Percentiles rank a stretch among this genome's conserved stretches.
Evolutionary conservation across 2,797 vertebrate genomes (phyloP).

Genomic region (Takifugu ocellatus): DNA sequence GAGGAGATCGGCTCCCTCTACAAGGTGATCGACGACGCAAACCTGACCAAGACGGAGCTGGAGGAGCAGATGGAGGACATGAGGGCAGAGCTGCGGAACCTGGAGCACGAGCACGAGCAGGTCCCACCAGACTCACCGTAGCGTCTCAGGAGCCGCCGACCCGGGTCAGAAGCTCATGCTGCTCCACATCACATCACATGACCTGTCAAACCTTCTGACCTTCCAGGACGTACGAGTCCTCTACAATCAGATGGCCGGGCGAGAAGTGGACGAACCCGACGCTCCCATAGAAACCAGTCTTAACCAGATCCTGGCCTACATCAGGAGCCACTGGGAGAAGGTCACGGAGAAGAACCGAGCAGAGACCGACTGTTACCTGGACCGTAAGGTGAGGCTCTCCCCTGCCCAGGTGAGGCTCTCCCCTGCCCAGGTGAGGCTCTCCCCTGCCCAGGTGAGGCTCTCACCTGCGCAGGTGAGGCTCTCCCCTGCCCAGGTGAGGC

Average conservation of each 20-base stretch:
- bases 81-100: constrained; percentile 80
- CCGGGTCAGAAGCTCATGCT: too few species aligned
- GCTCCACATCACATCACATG: not conserved
- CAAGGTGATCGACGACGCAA: constrained; percentile 90
- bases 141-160: too few species aligned
- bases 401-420: not conserved
- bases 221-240: constrained; percentile 85
- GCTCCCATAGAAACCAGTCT: constrained; percentile 82
- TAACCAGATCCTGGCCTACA: constrained; percentile 86
- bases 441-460: too few species aligned
- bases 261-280: constrained; percentile 82
- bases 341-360: constrained; percentile 83
- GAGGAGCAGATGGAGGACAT: constrained; percentile 86
- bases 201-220: not conserved
- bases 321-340: constrained; percentile 89
- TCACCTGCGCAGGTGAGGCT: constrained; percentile 72
- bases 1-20: constrained; percentile 90
- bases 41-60: constrained; percentile 83
- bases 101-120: constrained; percentile 83
- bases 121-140: constrained; percentile 8
- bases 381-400: constrained; percentile 78
- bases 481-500: not conserved
- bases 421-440: too few species aligned
- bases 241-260: constrained; percentile 85
- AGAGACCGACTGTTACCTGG: constrained; percentile 81